Evolutionary conservation across 2,888 invertebrate species (phyloP).

Genomic region (Habrosyne pyritoides): DNA sequence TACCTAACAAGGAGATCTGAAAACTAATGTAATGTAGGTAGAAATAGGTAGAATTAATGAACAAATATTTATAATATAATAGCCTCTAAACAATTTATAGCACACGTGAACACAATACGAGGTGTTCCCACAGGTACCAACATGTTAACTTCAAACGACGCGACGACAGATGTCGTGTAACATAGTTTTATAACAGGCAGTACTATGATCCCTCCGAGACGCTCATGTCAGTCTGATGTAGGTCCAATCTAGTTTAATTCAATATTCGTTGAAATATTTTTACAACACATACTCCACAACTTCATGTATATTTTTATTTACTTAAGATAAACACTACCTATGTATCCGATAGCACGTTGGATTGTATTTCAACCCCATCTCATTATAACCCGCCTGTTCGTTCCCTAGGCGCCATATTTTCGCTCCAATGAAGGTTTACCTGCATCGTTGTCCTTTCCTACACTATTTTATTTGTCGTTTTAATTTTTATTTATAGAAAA

Average conservation of each 20-base stretch:
- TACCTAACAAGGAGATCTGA: too few species aligned
- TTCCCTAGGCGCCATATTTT: slow-evolving; percentile 8
- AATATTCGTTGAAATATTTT: background rate
- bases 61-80: background rate
- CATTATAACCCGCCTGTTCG: background rate
- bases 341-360: background rate
- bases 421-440: slow-evolving; percentile 14
- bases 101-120: background rate
- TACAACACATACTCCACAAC: too few species aligned
- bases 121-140: background rate
- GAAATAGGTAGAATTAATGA: too few species aligned
- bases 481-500: too few species aligned
- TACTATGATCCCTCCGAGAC: background rate
- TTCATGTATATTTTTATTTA: too few species aligned
- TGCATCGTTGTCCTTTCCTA: slow-evolving; percentile 11
- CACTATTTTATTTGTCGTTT: background rate
- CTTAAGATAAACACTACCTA: background rate
- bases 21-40: background rate
- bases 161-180: slow-evolving; percentile 1
- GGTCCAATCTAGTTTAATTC: background rate
- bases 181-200: background rate
- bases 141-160: background rate
- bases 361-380: background rate
- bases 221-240: background rate
- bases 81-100: background rate